phyloP scores from a whole-genome alignment of 2,888 invertebrate species.

The Drosophila setosimentum region DNA sequence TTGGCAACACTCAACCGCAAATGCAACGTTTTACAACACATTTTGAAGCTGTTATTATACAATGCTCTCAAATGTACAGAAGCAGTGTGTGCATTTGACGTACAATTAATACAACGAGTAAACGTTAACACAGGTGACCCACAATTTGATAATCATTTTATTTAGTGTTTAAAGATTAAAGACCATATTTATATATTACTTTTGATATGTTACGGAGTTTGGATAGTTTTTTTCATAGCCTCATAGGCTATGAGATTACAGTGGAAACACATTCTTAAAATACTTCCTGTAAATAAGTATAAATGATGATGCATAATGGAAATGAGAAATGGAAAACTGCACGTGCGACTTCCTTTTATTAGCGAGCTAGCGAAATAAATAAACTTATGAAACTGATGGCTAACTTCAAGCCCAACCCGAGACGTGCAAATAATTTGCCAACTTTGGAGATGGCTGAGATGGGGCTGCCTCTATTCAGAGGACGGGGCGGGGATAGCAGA shows the following conservation, averaged over 20 bases:
- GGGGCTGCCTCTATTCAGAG: too few species aligned
- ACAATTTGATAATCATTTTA: background rate
- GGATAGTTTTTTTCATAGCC: background rate
- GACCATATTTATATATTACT: background rate
- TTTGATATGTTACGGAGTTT: background rate
- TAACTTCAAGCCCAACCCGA: slow-evolving; percentile 38
- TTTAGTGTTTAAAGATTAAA: background rate
- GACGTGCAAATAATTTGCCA: slow-evolving; percentile 62
- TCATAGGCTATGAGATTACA: background rate
- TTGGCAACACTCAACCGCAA: slow-evolving; percentile 35
- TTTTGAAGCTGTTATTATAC: background rate
- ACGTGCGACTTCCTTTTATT: background rate
- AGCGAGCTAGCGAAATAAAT: background rate
- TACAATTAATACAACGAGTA: background rate
- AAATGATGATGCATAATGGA: background rate
- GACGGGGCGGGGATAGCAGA: background rate
- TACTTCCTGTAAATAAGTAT: background rate
- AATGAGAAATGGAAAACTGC: slow-evolving; percentile 3
- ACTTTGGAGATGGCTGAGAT: background rate
- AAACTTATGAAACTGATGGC: slow-evolving; percentile 15
- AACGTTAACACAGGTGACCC: background rate
- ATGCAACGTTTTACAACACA: slow-evolving; percentile 23
- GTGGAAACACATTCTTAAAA: background rate
- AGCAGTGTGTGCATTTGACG: background rate
- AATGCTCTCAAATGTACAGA: background rate